Percentiles rank a stretch among this genome's conserved stretches.
Conservation (phyloP, 2,113 vertebrate species). For the Caranx ignobilis region DNA sequence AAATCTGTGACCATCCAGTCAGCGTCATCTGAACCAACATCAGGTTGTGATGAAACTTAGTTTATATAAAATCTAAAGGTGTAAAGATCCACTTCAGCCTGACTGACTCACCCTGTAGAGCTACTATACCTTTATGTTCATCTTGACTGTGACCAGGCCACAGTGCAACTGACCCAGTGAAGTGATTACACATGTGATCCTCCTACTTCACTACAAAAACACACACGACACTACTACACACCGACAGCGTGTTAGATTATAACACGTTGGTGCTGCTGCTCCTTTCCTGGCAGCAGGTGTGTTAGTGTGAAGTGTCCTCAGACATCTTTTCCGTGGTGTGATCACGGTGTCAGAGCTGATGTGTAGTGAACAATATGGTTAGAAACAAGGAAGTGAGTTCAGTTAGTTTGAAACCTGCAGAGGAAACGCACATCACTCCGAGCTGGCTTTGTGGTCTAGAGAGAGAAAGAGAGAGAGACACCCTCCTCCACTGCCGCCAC, state of each 20-base stretch:
- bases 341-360: background rate
- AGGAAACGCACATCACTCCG: conserved; percentile 72
- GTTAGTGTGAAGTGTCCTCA: background rate
- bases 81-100: no score
- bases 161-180: no score
- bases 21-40: no score
- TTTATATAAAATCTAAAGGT: no score
- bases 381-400: conserved; percentile 84
- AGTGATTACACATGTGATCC: no score
- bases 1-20: no score
- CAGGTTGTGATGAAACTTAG: no score
- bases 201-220: background rate
- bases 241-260: background rate
- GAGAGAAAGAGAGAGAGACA: conserved; percentile 24
- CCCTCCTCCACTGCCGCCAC: conserved; percentile 5
- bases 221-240: background rate
- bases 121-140: no score
- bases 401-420: conserved; percentile 73
- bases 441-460: conserved; percentile 69
- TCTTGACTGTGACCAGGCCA: no score
- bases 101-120: no score
- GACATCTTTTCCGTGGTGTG: background rate
- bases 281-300: background rate
- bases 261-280: no score
- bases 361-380: conserved; percentile 41